Conservation (phyloP, 2,113 vertebrate species). For the Athene noctua region DNA sequence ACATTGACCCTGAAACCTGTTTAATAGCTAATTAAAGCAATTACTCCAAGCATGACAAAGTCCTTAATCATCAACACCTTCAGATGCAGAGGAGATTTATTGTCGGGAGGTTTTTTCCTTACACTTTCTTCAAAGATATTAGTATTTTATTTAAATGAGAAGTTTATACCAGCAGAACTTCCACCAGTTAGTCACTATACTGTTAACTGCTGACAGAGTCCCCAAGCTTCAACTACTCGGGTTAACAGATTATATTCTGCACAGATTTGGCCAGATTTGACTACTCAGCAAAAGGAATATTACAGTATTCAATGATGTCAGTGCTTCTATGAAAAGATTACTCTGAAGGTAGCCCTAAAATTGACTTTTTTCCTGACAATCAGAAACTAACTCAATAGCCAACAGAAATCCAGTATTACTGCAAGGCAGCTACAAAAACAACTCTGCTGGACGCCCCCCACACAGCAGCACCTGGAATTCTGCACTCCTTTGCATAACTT, state of each 20-base stretch:
- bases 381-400: background rate
- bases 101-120: background rate
- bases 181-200: background rate
- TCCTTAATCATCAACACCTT: slow-evolving; percentile 79
- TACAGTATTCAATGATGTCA: background rate
- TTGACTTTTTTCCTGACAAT: background rate
- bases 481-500: accelerated
- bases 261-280: background rate
- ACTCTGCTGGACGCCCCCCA: background rate
- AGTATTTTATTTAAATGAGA: background rate
- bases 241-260: background rate
- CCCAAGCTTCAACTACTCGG: background rate
- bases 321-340: background rate
- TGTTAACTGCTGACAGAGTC: background rate
- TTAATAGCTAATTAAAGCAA: slow-evolving; percentile 95
- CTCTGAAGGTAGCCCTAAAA: background rate
- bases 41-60: slow-evolving; percentile 83
- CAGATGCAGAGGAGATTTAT: background rate
- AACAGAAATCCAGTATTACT: background rate
- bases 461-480: background rate
- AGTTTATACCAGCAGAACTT: background rate
- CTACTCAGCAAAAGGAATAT: background rate
- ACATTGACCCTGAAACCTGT: slow-evolving; percentile 89
- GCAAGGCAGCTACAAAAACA: background rate
- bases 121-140: background rate